Evolutionary conservation across 1,140 invertebrate species (phyloP), one percentile per base, ranked within the genome.

Genomic region (Penaeus chinensis): DNA sequence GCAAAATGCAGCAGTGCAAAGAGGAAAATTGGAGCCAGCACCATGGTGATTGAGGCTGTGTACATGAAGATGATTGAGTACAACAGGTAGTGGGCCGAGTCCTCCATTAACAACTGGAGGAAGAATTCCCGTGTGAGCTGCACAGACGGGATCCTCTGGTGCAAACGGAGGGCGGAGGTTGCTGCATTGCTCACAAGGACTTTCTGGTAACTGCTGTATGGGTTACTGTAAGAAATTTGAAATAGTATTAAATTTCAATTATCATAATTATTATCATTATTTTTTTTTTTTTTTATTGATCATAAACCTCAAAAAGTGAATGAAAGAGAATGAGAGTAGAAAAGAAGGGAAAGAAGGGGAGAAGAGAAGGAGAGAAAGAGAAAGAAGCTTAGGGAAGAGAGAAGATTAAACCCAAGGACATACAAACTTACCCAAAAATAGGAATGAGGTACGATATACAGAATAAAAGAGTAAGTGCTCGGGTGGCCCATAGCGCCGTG

Each of bases 81-180:
- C 92, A 99, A 95, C 82, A 99, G 93, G 92, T 99, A 99, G 92
- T 99, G 98, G 90, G 96, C 98, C 85, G 97, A 98, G 93, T 99
- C 98, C 93, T 99, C 98, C 69, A 95, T 91, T 89, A 99, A 93
- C 84, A 99, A 92, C 13, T 93, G 92, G 19, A 94, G 93, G 60
- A 99, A 92, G 92, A 98, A 99, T 91, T 97, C 95, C 88, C 96
- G 93, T 81, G 94, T 96, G 60, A 99, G 93, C 80, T 95, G 94
- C 87, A 98, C 95, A 61, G 92, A 91, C 27, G 97, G 97, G 79
- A 99, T 93, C 87, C 98, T 94, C 92, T 99, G 98, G 93, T 99
- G 98, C 84, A 99, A 93, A 82, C 98, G 94, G 62, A 99, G 93
- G 7, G 98, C 97, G 91, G 97, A 98, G 8, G 96, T 98, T 10